Conservation (phyloP, 2,797 vertebrate species). For the Meda fulgida region DNA sequence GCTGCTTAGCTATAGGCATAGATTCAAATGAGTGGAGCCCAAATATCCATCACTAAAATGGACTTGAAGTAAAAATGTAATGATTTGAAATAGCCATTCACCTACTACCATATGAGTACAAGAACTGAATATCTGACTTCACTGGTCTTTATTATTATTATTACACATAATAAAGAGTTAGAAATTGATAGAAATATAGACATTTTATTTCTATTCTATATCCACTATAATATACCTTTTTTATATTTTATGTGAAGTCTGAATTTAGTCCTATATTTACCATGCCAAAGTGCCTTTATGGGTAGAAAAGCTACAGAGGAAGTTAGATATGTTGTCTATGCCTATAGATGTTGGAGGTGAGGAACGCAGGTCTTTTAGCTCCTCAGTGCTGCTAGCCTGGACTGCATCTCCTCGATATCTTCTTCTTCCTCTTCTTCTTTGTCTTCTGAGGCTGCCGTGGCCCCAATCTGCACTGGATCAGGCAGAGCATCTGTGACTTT, state of each 20-base stretch:
- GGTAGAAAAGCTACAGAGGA: conserved; percentile 36
- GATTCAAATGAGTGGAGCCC: conserved; percentile 3
- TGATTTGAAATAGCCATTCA: conserved; percentile 9
- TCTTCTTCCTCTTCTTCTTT: conserved; percentile 84
- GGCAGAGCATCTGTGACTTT: conserved; percentile 95
- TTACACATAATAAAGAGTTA: background rate
- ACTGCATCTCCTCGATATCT: conserved; percentile 96
- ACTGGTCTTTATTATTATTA: background rate
- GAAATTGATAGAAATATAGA: conserved; percentile 6
- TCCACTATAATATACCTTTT: background rate
- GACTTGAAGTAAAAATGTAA: conserved; percentile 8
- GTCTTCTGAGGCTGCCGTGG: conserved; percentile 83
- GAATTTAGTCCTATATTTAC: conserved; percentile 31
- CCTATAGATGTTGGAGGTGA: conserved; percentile 45
- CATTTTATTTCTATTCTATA: background rate
- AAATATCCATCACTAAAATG: background rate
- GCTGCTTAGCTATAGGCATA: conserved; percentile 32
- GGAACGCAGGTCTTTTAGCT: conserved; percentile 79
- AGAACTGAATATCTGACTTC: conserved; percentile 1
- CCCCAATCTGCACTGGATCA: conserved; percentile 81
- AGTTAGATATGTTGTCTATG: conserved; percentile 41
- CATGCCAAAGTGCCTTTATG: conserved; percentile 2
- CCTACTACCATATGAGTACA: background rate
- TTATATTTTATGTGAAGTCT: conserved; percentile 11
- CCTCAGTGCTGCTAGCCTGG: conserved; percentile 89